Conservation (phyloP, 2,888 invertebrate species). For the Leptogaster cylindrica region DNA sequence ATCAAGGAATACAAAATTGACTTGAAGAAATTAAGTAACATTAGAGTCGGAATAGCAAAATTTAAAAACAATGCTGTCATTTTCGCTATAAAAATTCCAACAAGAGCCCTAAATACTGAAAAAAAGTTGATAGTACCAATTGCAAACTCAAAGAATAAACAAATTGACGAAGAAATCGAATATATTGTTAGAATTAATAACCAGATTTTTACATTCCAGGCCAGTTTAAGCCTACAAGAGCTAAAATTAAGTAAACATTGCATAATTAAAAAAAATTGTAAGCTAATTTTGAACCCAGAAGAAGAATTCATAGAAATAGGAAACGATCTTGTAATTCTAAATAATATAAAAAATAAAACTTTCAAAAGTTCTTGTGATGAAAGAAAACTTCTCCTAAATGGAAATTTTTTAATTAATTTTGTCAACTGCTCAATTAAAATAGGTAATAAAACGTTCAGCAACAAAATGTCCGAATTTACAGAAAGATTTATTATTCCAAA, state of each 20-base stretch:
- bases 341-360: background rate
- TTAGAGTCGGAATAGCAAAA: constrained; percentile 24
- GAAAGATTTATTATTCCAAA: background rate
- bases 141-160: constrained; percentile 31
- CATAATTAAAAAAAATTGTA: too few species aligned
- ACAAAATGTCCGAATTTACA: background rate
- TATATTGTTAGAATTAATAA: constrained; percentile 32
- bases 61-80: constrained; percentile 20
- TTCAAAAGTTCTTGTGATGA: background rate
- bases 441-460: background rate
- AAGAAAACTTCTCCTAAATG: background rate
- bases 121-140: constrained; percentile 40
- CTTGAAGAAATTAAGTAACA: constrained; percentile 40
- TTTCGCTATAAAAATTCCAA: constrained; percentile 42
- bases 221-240: too few species aligned
- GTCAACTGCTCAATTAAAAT: background rate
- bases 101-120: constrained; percentile 9
- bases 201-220: background rate
- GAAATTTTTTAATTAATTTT: constrained; percentile 2
- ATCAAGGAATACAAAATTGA: constrained; percentile 41
- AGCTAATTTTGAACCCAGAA: too few species aligned
- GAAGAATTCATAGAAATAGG: too few species aligned
- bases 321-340: background rate
- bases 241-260: too few species aligned
- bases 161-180: constrained; percentile 34